Percentiles rank a stretch among this genome's conserved stretches.
Evolutionary conservation across 2,888 invertebrate genomes (phyloP).

Genomic region (Leucozona laternaria): DNA sequence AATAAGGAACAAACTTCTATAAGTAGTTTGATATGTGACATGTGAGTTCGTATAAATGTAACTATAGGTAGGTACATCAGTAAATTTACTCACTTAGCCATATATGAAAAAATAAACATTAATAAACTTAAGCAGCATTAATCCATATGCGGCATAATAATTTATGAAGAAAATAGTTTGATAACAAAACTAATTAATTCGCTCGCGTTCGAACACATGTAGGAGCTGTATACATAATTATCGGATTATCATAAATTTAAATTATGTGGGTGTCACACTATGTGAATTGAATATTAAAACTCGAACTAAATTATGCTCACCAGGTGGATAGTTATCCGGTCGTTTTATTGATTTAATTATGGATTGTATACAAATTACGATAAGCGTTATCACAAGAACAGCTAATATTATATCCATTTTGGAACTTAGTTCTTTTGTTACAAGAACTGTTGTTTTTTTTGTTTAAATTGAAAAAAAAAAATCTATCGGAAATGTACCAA

Average conservation of each 20-base stretch:
- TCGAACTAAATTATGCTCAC: conserved; percentile 20
- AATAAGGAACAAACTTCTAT: background rate
- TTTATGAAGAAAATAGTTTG: conserved; percentile 12
- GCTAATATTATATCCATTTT: conserved; percentile 13
- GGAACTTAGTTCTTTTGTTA: background rate
- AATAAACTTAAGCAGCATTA: conserved; percentile 4
- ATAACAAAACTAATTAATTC: background rate
- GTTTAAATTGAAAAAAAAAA: background rate
- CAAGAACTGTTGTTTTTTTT: background rate
- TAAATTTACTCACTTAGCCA: background rate
- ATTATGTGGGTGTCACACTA: background rate
- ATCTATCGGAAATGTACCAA: background rate
- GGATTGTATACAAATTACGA: conserved; percentile 5
- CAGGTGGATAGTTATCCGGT: conserved; percentile 43
- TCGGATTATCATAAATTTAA: background rate
- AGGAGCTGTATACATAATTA: background rate
- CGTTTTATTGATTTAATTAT: conserved; percentile 24
- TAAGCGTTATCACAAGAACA: conserved; percentile 4
- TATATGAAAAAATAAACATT: background rate
- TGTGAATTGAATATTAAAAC: conserved; percentile 11
- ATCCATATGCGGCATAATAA: conserved; percentile 20
- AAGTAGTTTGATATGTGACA: conserved; percentile 1
- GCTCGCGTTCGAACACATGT: conserved; percentile 10
- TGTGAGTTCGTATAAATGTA: background rate
- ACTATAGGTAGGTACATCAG: background rate